Evolutionary conservation across 2,888 invertebrate genomes (phyloP).

Genomic region (Scrobipalpa atriplicella): DNA sequence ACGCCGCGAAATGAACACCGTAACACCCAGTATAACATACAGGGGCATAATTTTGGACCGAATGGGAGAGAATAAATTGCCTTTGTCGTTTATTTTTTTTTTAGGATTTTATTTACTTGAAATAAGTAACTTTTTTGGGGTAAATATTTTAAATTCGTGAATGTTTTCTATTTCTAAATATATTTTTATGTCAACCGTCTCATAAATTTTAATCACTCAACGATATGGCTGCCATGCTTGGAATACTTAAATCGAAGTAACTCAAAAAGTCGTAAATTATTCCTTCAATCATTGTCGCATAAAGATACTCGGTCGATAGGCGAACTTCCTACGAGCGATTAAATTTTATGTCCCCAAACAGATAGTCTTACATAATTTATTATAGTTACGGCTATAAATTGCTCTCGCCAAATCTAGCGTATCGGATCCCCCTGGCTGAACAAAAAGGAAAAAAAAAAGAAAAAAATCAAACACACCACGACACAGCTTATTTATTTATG

Average conservation of each 20-base stretch:
- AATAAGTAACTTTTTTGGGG: too few relatives aligned
- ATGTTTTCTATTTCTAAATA: too few relatives aligned
- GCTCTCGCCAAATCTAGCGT: slow-evolving; percentile 46
- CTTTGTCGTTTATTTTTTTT: not conserved
- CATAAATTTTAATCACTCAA: not conserved
- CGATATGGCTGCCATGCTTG: not conserved
- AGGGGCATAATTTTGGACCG: not conserved
- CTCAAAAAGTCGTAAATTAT: not conserved
- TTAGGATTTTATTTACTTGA: too few relatives aligned
- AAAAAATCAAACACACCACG: slow-evolving; percentile 70
- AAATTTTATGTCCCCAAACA: slow-evolving; percentile 21
- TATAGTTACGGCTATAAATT: slow-evolving; percentile 50
- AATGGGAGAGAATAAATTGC: not conserved
- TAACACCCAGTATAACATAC: not conserved
- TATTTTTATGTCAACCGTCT: not conserved
- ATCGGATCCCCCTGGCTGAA: slow-evolving; percentile 66
- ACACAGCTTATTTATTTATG: slow-evolving; percentile 80
- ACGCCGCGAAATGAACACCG: slow-evolving; percentile 6
- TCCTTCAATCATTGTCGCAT: not conserved
- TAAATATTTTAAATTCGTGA: too few relatives aligned
- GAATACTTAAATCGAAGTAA: not conserved
- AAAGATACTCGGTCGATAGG: not conserved
- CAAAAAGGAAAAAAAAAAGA: slow-evolving; percentile 68
- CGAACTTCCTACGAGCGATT: slow-evolving; percentile 14
- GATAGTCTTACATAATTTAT: slow-evolving; percentile 29